These are phyloP conservation scores for Bombylius discolor DNA, from an alignment of 2,888 invertebrate genomes.

Conservation along the genomic window DNA sequence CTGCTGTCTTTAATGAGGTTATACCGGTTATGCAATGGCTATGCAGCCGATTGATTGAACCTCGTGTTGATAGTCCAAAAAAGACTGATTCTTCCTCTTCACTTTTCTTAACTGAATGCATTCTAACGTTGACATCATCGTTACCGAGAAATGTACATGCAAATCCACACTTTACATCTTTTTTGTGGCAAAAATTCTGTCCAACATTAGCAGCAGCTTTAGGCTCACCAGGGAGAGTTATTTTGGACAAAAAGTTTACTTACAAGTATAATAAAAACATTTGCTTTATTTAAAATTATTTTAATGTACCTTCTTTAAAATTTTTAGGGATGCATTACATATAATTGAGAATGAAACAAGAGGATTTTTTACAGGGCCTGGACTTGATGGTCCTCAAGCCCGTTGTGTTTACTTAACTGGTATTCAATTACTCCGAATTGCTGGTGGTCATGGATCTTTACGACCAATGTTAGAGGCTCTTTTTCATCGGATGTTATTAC, in stretches of 20 bases:
- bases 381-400: slow-evolving; percentile 68
- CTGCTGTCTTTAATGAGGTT: slow-evolving; percentile 79
- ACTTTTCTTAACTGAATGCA: slow-evolving; percentile 75
- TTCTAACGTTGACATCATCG: slow-evolving; percentile 71
- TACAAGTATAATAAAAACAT: slow-evolving; percentile 42
- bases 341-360: slow-evolving; percentile 36
- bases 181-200: slow-evolving; percentile 86
- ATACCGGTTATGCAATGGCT: slow-evolving; percentile 82
- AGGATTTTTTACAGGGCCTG: slow-evolving; percentile 36
- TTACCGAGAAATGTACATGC: slow-evolving; percentile 70
- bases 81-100: slow-evolving; percentile 35
- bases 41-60: slow-evolving; percentile 71
- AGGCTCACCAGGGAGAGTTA: slow-evolving; percentile 60
- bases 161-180: slow-evolving; percentile 75
- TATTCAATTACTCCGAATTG: slow-evolving; percentile 73
- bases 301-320: not conserved
- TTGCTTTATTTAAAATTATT: not conserved
- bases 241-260: slow-evolving; percentile 62
- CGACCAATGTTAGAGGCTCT: slow-evolving; percentile 85
- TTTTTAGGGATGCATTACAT: slow-evolving; percentile 32
- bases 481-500: slow-evolving; percentile 82
- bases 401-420: slow-evolving; percentile 81
- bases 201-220: slow-evolving; percentile 77
- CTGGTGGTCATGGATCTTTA: slow-evolving; percentile 75
- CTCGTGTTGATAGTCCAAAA: slow-evolving; percentile 41